phyloP scores from a whole-genome alignment of 1,140 invertebrate genomes.

The Triops longicaudatus region DNA sequence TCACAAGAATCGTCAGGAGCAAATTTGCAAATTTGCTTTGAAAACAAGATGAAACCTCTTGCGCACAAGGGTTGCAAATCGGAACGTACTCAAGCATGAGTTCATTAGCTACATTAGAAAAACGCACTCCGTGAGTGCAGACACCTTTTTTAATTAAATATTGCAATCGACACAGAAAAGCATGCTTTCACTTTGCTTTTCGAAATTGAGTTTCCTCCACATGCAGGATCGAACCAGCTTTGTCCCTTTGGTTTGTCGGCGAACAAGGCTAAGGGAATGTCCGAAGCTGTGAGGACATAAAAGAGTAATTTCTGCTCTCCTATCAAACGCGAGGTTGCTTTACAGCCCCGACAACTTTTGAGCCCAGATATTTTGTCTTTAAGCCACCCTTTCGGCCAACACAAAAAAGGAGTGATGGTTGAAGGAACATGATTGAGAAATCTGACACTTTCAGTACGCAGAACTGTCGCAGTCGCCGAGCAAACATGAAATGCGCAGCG shows the following conservation, averaged over 20 bases:
- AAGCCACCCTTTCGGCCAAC: background rate
- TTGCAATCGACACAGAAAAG: background rate
- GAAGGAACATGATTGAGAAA: background rate
- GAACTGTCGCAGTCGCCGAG: background rate
- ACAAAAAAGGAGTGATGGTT: background rate
- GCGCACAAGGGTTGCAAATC: no score
- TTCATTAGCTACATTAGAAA: background rate
- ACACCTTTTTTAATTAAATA: no score
- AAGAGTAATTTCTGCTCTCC: background rate
- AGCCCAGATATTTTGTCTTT: background rate
- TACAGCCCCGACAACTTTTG: background rate
- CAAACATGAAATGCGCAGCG: background rate
- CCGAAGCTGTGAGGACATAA: conserved; percentile 21
- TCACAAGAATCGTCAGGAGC: no score
- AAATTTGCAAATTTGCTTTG: no score
- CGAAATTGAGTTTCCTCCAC: background rate
- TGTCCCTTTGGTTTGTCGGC: background rate
- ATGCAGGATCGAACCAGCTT: background rate
- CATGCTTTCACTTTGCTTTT: background rate
- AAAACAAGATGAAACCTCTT: no score
- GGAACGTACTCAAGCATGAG: background rate
- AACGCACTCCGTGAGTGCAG: no score
- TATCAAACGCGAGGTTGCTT: background rate
- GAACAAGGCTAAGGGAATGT: background rate
- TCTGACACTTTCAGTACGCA: no score